Percentiles rank a stretch among this genome's conserved stretches.
phyloP scores from a whole-genome alignment of 1,140 invertebrate species.

The Eurytemora carolleeae region DNA sequence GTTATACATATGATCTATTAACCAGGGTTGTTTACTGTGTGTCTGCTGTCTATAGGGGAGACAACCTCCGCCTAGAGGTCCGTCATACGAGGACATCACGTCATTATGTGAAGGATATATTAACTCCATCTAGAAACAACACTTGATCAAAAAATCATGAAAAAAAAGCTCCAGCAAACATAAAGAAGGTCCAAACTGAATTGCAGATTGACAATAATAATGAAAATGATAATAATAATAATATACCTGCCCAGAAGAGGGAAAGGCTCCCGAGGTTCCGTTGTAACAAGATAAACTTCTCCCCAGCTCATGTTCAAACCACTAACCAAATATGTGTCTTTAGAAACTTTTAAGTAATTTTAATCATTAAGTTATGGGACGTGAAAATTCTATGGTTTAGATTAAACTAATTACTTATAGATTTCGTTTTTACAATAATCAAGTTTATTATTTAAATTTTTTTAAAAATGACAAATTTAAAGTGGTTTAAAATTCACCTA shows the following conservation, averaged over 20 bases:
- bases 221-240: neutral
- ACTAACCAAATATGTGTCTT: slow-evolving; percentile 41
- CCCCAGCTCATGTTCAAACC: slow-evolving; percentile 32
- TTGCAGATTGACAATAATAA: neutral
- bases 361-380: too few relatives aligned
- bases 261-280: neutral
- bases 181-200: too few relatives aligned
- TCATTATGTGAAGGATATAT: slow-evolving; percentile 53
- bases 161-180: too few relatives aligned
- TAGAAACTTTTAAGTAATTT: too few relatives aligned
- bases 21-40: slow-evolving; percentile 67
- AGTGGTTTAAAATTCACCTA: too few relatives aligned
- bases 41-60: slow-evolving; percentile 60
- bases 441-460: too few relatives aligned
- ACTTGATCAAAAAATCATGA: too few relatives aligned
- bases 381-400: too few relatives aligned
- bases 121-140: slow-evolving; percentile 21
- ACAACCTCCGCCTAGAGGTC: slow-evolving; percentile 57
- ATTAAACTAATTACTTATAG: too few relatives aligned
- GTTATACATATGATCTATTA: slow-evolving; percentile 51
- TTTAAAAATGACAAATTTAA: too few relatives aligned
- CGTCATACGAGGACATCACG: slow-evolving; percentile 61
- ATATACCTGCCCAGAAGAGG: neutral
- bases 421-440: too few relatives aligned
- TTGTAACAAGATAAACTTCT: neutral